phyloP scores from a whole-genome alignment of 2,113 vertebrate genomes.

The Xenotilapia caudafasciata region DNA sequence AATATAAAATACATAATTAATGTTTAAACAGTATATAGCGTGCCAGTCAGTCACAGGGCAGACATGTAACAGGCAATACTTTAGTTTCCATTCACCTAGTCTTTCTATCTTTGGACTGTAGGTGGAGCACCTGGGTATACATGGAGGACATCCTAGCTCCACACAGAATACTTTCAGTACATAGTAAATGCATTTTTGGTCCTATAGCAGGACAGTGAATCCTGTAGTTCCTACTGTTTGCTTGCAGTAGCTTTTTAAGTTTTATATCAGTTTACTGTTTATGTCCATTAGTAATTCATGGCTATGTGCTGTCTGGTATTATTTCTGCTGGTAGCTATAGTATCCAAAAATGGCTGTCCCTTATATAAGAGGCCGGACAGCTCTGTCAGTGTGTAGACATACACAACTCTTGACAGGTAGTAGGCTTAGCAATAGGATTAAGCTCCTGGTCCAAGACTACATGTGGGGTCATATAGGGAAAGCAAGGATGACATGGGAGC shows the following conservation, averaged over 20 bases:
- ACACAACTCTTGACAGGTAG: slow-evolving; percentile 67
- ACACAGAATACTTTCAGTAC: neutral
- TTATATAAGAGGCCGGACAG: slow-evolving; percentile 36
- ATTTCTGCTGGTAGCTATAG: neutral
- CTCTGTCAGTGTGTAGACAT: slow-evolving; percentile 38
- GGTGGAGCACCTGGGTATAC: neutral
- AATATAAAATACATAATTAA: neutral
- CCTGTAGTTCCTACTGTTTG: neutral
- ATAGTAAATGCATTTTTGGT: neutral
- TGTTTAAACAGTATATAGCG: neutral
- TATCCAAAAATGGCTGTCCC: slow-evolving; percentile 16
- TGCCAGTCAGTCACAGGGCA: neutral
- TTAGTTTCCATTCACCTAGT: neutral
- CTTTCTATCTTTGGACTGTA: neutral
- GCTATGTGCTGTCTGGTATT: neutral
- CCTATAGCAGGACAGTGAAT: neutral
- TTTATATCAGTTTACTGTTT: neutral
- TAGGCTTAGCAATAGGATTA: slow-evolving; percentile 70
- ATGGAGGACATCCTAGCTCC: neutral
- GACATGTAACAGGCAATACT: neutral
- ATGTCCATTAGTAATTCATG: neutral
- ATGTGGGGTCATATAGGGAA: slow-evolving; percentile 26
- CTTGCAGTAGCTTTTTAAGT: neutral
- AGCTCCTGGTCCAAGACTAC: slow-evolving; percentile 26
- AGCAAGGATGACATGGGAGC: neutral